phyloP scores from a whole-genome alignment of 2,113 vertebrate genomes.

The Grammomys dolichurus region DNA sequence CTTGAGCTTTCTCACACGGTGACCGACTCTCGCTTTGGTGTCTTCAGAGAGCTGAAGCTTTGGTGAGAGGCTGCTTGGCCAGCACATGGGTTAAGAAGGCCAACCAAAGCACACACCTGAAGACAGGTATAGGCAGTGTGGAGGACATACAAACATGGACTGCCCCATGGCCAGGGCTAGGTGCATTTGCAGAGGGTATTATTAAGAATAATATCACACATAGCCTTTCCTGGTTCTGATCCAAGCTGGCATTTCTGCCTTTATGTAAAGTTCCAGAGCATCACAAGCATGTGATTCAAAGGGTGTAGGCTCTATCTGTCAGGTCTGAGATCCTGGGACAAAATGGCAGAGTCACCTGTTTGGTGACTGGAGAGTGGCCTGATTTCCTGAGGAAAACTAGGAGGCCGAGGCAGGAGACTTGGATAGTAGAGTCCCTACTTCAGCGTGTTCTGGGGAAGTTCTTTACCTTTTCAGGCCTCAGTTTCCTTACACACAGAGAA shows the following conservation, averaged over 20 bases:
- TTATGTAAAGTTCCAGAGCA: neutral
- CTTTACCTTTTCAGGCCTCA: neutral
- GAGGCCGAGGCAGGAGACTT: fast-evolving
- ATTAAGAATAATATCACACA: neutral
- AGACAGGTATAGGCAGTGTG: neutral
- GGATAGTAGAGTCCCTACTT: neutral
- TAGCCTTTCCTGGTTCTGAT: neutral
- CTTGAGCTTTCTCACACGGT: neutral
- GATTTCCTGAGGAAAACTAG: neutral
- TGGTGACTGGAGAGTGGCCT: neutral
- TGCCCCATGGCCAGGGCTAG: neutral
- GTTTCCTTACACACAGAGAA: neutral
- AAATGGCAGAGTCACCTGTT: neutral
- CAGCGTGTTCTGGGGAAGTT: neutral
- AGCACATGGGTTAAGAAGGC: neutral
- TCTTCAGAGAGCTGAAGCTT: neutral
- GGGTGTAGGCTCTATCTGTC: neutral
- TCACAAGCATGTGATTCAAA: neutral
- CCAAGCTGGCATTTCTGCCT: neutral
- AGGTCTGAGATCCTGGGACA: neutral
- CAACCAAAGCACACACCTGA: neutral
- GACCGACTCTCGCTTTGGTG: neutral
- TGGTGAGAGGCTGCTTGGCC: neutral
- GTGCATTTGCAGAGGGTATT: neutral
- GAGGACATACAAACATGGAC: neutral